These are phyloP conservation scores for Cryptoprocta ferox DNA, from an alignment of 2,797 vertebrate genomes.

Conservation along the genomic window DNA sequence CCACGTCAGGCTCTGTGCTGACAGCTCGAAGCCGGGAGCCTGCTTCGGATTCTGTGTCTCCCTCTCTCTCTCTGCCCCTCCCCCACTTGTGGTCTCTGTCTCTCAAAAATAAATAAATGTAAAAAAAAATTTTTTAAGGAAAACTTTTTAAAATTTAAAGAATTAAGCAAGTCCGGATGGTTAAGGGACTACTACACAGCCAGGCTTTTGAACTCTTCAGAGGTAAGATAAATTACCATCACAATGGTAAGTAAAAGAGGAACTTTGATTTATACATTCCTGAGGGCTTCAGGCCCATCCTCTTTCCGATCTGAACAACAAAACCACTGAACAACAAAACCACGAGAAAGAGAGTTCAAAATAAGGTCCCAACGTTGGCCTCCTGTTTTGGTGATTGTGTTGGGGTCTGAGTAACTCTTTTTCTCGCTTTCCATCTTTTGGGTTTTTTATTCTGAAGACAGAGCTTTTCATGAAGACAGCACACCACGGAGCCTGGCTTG, in stretches of 20 bases:
- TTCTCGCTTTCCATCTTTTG: not conserved
- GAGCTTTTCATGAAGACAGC: not conserved
- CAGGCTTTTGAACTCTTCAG: not conserved
- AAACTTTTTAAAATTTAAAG: too few relatives aligned
- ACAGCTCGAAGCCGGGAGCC: too few relatives aligned
- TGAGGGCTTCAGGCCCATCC: slow-evolving; percentile 42
- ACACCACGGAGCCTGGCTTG: not conserved
- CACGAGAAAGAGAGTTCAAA: slow-evolving; percentile 13
- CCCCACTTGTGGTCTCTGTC: too few relatives aligned
- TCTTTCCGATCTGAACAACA: not conserved
- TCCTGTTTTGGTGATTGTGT: not conserved
- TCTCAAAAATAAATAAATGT: too few relatives aligned
- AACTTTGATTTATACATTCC: slow-evolving; percentile 43
- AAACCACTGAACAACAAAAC: not conserved
- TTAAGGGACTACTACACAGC: not conserved
- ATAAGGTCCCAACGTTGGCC: not conserved
- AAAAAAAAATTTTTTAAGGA: too few relatives aligned
- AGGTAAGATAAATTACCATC: not conserved
- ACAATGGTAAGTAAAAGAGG: not conserved
- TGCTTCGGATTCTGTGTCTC: too few relatives aligned
- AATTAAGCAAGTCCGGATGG: not conserved
- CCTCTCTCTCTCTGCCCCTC: too few relatives aligned
- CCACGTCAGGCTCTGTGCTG: too few relatives aligned
- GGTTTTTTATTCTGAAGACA: not conserved
- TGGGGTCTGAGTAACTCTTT: not conserved